Base-by-base conservation (phyloP, 2,888 invertebrate genomes). In the Subacronicta megacephala region DNA sequence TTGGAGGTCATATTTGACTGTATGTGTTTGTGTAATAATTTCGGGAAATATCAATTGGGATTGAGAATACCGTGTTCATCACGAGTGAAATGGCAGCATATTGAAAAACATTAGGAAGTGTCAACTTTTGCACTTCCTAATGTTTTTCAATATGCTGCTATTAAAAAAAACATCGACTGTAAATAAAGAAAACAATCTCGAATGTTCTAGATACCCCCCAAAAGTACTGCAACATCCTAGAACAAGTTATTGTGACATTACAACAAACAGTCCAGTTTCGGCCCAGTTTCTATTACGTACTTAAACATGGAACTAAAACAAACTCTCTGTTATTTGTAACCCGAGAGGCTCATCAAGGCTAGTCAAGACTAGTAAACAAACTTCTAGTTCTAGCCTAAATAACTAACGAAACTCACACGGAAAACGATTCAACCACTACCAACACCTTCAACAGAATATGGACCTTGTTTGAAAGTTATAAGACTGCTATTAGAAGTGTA, bases 321-420 rank as follows among this genome's bases (percentile, higher is more conserved):
- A 55, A 45, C 42, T 33, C 44, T 38, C 44, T 36, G 41, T 46
- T 65, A 62, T 69, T 66, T 62, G 71, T 55, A 45, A 62, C 71
- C 53, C 54, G 13, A 62, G 70, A 60, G 57, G 57, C 71, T 70
- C 65, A 66, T 70, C 71, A 69, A 13, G 41, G 56, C 53, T 55
- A 65, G 56, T 69, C 53, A 65, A 49, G 51, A 43, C 70, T 43
- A 47, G 41, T 42, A 50, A 65, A 61, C 70, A 51, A 69, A 58
- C 43, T 70, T 70, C 49, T 47, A 42, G 38, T 40, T 58, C 41
- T 64, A 61, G 47, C 50, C 62, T 41, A 66, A 62, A 70, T 71
- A 58, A 69, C 51, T 57, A 54, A 41, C 47, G 13, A 7, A 40
- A 52, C 62, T 43, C 26, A 23, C 20, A 17, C 1, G 16, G 15